A percentile compares a stretch with the other conserved stretches of the same genome.
Evolutionary conservation across 1,140 invertebrate genomes (phyloP).

Genomic region (Drosophila pruinosa): DNA sequence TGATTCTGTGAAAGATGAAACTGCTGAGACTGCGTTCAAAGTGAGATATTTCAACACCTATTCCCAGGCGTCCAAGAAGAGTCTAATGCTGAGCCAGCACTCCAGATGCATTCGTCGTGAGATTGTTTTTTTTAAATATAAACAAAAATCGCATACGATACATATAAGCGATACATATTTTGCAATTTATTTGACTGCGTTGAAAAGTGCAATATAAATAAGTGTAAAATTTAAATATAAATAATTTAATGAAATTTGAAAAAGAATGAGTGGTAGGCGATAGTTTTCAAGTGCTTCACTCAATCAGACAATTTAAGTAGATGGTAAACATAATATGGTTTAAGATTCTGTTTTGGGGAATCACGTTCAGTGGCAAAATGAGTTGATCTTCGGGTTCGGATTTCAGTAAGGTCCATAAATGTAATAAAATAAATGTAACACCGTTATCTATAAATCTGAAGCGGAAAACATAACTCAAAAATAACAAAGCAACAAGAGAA

Average conservation of each 20-base stretch:
- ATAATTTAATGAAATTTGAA: background rate
- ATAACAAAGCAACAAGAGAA: slow-evolving; percentile 56
- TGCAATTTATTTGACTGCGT: slow-evolving; percentile 34
- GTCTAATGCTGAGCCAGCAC: slow-evolving; percentile 51
- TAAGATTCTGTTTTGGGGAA: background rate
- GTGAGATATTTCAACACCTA: slow-evolving; percentile 59
- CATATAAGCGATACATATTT: slow-evolving; percentile 36
- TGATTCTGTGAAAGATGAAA: slow-evolving; percentile 63
- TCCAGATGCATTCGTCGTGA: slow-evolving; percentile 42
- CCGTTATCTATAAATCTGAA: slow-evolving; percentile 76
- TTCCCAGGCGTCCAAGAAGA: slow-evolving; percentile 32
- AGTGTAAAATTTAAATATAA: background rate
- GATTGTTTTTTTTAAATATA: slow-evolving; percentile 29
- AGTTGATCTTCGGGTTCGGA: slow-evolving; percentile 29
- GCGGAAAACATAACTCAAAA: slow-evolving; percentile 80
- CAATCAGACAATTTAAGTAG: background rate
- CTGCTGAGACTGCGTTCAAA: slow-evolving; percentile 53
- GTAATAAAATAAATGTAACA: slow-evolving; percentile 76
- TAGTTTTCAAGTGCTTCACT: no score
- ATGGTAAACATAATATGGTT: background rate
- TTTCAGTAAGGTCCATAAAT: slow-evolving; percentile 72
- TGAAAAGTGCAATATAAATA: background rate
- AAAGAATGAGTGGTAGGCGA: no score
- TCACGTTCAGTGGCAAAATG: background rate
- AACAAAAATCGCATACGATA: slow-evolving; percentile 31